Percentiles rank a stretch among this genome's conserved stretches.
These are phyloP conservation scores for Antheraea mylitta DNA, from an alignment of 1,140 invertebrate genomes.

Conservation along the genomic window DNA sequence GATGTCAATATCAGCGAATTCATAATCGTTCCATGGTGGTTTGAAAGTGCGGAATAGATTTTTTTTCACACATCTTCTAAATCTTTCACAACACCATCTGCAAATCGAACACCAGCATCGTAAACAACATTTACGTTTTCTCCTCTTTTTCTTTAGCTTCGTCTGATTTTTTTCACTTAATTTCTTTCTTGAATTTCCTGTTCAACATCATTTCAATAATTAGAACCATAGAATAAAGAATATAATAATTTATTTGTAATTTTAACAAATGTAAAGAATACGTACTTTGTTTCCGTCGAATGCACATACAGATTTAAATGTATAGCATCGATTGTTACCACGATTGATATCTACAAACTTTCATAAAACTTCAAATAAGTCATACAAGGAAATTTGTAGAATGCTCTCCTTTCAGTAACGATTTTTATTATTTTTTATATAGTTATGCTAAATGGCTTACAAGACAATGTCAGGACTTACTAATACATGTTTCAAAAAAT, in stretches of 20 bases:
- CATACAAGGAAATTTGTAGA: no score
- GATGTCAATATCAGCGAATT: constrained; percentile 31
- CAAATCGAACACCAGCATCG: constrained; percentile 29
- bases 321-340: no score
- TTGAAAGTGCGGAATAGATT: constrained; percentile 27
- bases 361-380: no score
- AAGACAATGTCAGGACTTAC: no score
- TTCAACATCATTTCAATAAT: not conserved
- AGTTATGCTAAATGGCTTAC: no score
- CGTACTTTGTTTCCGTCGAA: not conserved
- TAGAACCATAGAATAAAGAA: no score
- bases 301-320: not conserved
- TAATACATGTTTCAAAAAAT: no score
- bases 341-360: no score
- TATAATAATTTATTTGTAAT: no score
- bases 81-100: constrained; percentile 28
- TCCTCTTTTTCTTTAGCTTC: constrained; percentile 23
- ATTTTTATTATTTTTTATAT: no score
- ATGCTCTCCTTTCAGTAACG: no score
- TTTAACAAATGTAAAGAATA: not conserved
- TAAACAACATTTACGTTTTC: constrained; percentile 21
- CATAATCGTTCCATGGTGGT: constrained; percentile 29
- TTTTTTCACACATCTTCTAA: constrained; percentile 33
- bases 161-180: constrained; percentile 11
- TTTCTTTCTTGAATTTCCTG: not conserved